Evolutionary conservation across 2,797 vertebrate genomes (phyloP).

Genomic region (Lepilemur ruficaudatus): DNA sequence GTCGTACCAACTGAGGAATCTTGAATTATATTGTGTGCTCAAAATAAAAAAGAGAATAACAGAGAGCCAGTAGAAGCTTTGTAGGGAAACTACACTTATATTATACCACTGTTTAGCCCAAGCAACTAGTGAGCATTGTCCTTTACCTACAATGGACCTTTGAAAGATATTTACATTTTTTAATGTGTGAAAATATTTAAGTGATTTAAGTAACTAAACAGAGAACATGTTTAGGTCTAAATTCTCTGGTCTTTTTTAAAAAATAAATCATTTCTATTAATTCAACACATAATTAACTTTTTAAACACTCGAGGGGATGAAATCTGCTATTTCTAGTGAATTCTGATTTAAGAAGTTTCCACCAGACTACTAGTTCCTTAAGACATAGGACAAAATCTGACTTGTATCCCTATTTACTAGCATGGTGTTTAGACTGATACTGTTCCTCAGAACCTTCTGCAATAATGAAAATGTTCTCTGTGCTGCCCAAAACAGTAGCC

Average conservation of each 20-base stretch:
- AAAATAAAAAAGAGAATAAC: background rate
- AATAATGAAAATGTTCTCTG: background rate
- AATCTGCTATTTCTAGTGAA: background rate
- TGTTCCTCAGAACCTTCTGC: background rate
- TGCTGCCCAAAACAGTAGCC: background rate
- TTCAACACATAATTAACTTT: background rate
- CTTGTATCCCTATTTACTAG: background rate
- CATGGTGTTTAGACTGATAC: background rate
- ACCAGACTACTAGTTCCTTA: background rate
- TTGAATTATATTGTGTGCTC: background rate
- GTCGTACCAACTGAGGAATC: background rate
- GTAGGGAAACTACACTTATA: background rate
- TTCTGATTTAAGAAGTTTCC: background rate
- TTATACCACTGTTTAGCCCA: background rate
- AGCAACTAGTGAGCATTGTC: background rate
- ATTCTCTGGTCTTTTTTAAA: background rate
- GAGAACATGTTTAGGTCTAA: background rate
- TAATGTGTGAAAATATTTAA: background rate
- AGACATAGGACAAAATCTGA: background rate
- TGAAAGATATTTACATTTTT: background rate
- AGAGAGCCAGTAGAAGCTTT: background rate
- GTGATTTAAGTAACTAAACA: background rate
- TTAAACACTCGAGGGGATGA: background rate
- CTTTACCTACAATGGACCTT: background rate
- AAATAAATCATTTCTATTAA: background rate